Evolutionary conservation across 2,797 vertebrate species (phyloP), one percentile per base, ranked within the genome.

Genomic region (Hippopotamyrus pictus): DNA sequence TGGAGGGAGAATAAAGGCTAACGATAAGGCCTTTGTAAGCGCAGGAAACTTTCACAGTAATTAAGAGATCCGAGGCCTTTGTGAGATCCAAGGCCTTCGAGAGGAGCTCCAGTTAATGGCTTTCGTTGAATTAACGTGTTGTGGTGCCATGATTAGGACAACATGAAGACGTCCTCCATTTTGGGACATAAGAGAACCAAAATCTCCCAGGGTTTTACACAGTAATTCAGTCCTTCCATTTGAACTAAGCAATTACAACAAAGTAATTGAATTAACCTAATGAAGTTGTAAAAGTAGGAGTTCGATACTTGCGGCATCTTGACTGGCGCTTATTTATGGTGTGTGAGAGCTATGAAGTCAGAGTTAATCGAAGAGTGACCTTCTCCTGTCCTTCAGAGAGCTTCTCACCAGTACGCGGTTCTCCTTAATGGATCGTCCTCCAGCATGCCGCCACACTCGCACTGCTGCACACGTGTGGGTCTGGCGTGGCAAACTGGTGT

Each of bases 141-240:
- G 82, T 84, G 82, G 82, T 84, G 82, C 82, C n/a, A 50, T 25
- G 82, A 29, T 48, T 84, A 84, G 9, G 22, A 25, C 82, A 84
- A 48, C 44, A 50, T 57, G 51, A 89, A 54, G 12, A n/a, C 73
- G 82, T 69, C 57, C 25, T 54, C 57, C 82, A 50, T 89, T 89
- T 65, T 48, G 41, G 57, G 7, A 37, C 19, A 37, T 29, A 29
- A 69, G 59, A 86, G 12, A 50, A 86, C 22, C 83, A 19, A 51
- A 86, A 37, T 69, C 54, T 89, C 53, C 7, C 88, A 44, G 57
- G 54, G 37, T 82, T 41, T 5, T 85, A 25, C 25, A 51, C 11
- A 89, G n/a, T 83, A 25, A 89, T 65, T 29, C 44, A 65, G 25
- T 69, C 51, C 53, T 89, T 89, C 41, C 5, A 73, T 69, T 22